A percentile compares a stretch with the other conserved stretches of the same genome.
phyloP scores from a whole-genome alignment of 53 echinoderm and acorn worm species.

The Henricia sp. region DNA sequence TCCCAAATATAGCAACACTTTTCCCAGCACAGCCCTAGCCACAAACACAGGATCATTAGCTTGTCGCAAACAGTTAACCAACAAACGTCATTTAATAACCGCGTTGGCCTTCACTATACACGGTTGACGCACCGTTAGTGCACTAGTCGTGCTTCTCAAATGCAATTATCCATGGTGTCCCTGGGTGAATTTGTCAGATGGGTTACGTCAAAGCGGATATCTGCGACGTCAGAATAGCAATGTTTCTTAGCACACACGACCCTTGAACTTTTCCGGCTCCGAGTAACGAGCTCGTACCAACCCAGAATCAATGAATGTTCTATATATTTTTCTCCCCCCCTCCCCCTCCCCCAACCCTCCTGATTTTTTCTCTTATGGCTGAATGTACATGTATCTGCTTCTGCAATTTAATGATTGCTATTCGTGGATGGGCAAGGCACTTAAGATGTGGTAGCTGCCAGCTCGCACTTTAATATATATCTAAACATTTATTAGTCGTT shows the following conservation, averaged over 20 bases:
- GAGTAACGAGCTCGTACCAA: constrained; percentile 16
- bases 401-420: no score
- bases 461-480: no score
- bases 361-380: background rate
- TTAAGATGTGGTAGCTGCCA: no score
- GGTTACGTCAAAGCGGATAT: constrained; percentile 37
- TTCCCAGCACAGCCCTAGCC: background rate
- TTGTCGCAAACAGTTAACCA: constrained; percentile 10
- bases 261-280: constrained; percentile 32
- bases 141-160: background rate
- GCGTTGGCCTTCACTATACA: background rate
- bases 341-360: no score
- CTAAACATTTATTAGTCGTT: no score
- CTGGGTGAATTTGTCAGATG: constrained; percentile 19
- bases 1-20: background rate
- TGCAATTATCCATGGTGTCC: constrained; percentile 32
- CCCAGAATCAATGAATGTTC: background rate
- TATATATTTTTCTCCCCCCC: background rate
- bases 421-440: no score
- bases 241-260: constrained; percentile 26
- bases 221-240: constrained; percentile 44
- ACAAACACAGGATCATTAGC: constrained; percentile 30
- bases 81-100: constrained; percentile 45
- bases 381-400: background rate
- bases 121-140: constrained; percentile 12